These are phyloP conservation scores for Arion vulgaris DNA, from an alignment of 1,140 invertebrate genomes.

Conservation along the genomic window DNA sequence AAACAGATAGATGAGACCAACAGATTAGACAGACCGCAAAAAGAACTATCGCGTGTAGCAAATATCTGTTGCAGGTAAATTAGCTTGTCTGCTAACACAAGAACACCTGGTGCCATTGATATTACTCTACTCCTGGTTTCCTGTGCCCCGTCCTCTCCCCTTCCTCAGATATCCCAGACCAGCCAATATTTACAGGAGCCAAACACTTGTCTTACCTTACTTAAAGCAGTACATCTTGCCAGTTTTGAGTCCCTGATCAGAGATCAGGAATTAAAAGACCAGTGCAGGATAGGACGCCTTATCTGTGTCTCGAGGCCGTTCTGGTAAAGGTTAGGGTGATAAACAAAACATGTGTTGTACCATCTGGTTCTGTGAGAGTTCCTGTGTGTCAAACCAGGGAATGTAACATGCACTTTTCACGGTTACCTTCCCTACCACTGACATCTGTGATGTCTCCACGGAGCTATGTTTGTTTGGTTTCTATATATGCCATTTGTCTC, in stretches of 20 bases:
- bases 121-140: too few species aligned
- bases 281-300: background rate
- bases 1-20: background rate
- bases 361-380: background rate
- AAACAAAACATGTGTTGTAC: background rate
- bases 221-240: background rate
- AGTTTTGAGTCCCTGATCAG: background rate
- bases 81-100: too few species aligned
- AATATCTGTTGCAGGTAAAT: too few species aligned
- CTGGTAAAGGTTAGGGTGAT: background rate
- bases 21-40: too few species aligned
- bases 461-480: background rate
- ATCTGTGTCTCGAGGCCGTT: constrained; percentile 4
- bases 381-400: background rate
- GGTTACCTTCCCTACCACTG: background rate
- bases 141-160: too few species aligned
- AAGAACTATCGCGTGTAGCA: too few species aligned
- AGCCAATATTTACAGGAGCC: background rate
- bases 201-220: background rate
- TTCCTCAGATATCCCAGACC: background rate
- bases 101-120: too few species aligned
- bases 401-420: background rate
- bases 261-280: background rate
- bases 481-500: background rate
- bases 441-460: background rate